phyloP scores from a whole-genome alignment of 1,140 invertebrate species.

The Ceratosolen fusciceps region DNA sequence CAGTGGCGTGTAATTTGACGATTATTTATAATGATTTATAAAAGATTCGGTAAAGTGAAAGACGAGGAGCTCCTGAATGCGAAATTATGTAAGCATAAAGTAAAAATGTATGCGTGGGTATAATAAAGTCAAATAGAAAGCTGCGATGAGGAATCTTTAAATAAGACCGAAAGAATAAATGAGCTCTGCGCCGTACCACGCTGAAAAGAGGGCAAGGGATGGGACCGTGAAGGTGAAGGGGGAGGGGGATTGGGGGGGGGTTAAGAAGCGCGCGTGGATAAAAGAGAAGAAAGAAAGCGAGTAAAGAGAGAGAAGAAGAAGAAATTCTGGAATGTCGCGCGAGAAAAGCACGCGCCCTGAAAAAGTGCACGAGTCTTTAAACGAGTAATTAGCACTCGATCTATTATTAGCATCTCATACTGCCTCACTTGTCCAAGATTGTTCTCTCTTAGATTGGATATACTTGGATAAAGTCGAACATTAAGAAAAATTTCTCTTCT shows the following conservation, averaged over 20 bases:
- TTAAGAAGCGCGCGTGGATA: background rate
- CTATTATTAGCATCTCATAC: conserved; percentile 25
- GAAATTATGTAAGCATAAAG: background rate
- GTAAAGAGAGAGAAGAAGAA: background rate
- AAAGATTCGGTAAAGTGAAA: too few relatives aligned
- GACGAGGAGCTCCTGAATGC: too few relatives aligned
- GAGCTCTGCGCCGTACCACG: too few relatives aligned
- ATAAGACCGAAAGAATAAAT: conserved; percentile 1
- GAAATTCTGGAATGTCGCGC: conserved; percentile 21
- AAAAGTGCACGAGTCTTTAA: conserved; percentile 1
- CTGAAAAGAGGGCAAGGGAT: too few relatives aligned
- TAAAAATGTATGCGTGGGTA: background rate
- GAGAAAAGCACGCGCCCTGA: conserved; percentile 19
- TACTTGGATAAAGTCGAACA: background rate
- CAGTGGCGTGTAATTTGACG: too few relatives aligned
- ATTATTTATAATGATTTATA: too few relatives aligned
- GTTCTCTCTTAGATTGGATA: background rate
- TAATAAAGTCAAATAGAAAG: background rate
- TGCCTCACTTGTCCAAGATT: conserved; percentile 10
- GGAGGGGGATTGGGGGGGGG: too few relatives aligned
- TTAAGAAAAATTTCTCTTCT: background rate
- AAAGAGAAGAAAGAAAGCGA: background rate
- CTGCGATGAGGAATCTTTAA: background rate
- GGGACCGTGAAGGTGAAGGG: too few relatives aligned
- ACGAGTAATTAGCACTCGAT: conserved; percentile 20